Evolutionary conservation across 2,113 vertebrate genomes (phyloP).

Genomic region (Carollia perspicillata): DNA sequence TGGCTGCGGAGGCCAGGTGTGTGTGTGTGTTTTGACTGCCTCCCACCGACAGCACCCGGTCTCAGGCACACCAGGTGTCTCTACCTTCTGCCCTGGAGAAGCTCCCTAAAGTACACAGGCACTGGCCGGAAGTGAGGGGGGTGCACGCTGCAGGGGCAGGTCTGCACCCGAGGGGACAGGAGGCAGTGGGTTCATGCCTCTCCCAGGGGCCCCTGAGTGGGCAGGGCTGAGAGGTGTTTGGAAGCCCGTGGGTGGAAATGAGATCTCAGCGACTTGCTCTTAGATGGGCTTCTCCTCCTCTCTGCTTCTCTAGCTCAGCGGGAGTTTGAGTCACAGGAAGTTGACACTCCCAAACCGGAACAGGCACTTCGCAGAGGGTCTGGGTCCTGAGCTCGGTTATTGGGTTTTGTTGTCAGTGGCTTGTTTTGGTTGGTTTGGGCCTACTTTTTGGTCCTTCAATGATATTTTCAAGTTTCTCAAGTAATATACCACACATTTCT

Average conservation of each 20-base stretch:
- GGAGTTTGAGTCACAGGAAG: background rate
- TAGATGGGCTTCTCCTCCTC: background rate
- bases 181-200: background rate
- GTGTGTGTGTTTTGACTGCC: background rate
- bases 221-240: background rate
- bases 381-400: background rate
- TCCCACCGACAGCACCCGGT: background rate
- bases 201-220: background rate
- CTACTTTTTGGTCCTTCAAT: background rate
- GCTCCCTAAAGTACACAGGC: background rate
- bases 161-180: background rate
- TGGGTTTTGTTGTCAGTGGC: background rate
- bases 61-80: background rate
- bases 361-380: background rate
- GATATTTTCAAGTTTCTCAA: background rate
- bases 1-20: background rate
- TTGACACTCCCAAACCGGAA: background rate
- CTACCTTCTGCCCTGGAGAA: background rate
- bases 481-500: background rate
- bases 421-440: background rate
- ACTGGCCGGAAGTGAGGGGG: background rate
- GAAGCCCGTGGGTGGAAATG: background rate
- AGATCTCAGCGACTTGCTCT: background rate
- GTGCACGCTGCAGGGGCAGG: accelerated
- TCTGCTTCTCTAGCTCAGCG: background rate